Evolutionary conservation across 2,113 vertebrate species (phyloP).

Genomic region (Etheostoma cragini): DNA sequence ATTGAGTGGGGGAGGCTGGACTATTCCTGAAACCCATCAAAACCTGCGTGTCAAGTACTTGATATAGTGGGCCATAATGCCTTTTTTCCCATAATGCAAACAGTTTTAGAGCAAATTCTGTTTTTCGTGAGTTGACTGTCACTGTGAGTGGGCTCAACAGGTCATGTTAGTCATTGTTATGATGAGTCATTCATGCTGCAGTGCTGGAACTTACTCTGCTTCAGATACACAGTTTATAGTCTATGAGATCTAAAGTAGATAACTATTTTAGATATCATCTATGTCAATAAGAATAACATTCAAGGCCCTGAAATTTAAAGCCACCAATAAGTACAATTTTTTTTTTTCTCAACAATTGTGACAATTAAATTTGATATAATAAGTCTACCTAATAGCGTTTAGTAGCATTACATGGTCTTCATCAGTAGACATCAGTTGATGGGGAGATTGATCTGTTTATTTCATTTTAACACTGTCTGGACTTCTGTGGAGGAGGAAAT

Average conservation of each 20-base stretch:
- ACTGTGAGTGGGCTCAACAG: conserved; percentile 70
- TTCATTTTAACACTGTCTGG: neutral
- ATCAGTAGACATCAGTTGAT: neutral
- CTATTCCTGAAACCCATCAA: conserved; percentile 59
- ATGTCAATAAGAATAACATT: neutral
- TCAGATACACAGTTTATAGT: conserved; percentile 30
- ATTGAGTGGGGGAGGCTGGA: conserved; percentile 40
- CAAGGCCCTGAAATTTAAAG: neutral
- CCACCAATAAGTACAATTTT: neutral
- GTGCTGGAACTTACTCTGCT: conserved; percentile 47
- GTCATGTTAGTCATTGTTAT: conserved; percentile 77
- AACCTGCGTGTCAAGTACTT: conserved; percentile 39
- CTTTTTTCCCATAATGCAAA: conserved; percentile 41
- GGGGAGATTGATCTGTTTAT: neutral
- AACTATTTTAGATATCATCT: conserved; percentile 25
- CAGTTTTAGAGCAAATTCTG: conserved; percentile 47
- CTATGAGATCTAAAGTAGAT: neutral
- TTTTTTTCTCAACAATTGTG: neutral
- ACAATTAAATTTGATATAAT: neutral
- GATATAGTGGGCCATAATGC: conserved; percentile 39
- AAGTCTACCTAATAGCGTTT: neutral
- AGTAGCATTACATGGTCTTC: neutral
- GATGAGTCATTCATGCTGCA: conserved; percentile 77
- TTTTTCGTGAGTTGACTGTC: conserved; percentile 71
- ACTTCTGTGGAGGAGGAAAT: neutral